Percentiles rank a stretch among this genome's conserved stretches.
Evolutionary conservation across 2,888 invertebrate species (phyloP).

Genomic region (Leptinotarsa juncta): DNA sequence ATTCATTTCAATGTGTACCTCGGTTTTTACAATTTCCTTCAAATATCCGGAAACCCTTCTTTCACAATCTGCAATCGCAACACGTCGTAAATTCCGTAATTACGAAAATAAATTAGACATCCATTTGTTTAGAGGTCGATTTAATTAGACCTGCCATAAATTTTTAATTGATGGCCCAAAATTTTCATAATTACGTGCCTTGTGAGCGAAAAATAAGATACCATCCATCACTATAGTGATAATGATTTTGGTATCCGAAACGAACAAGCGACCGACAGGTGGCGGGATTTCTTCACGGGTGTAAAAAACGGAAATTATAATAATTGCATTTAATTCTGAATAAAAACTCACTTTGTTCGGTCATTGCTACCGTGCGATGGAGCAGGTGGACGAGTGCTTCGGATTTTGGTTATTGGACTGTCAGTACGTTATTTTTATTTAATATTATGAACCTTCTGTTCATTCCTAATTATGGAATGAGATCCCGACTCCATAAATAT

Average conservation of each 20-base stretch:
- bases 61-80: not conserved
- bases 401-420: slow-evolving; percentile 1
- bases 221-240: slow-evolving; percentile 14
- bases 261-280: slow-evolving; percentile 31
- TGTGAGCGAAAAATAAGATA: slow-evolving; percentile 6
- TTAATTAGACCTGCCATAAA: slow-evolving; percentile 12
- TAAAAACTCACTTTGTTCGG: slow-evolving; percentile 37
- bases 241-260: slow-evolving; percentile 8
- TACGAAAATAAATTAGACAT: not conserved
- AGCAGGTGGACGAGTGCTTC: slow-evolving; percentile 35
- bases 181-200: slow-evolving; percentile 13
- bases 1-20: no score
- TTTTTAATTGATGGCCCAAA: slow-evolving; percentile 9
- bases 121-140: slow-evolving; percentile 7
- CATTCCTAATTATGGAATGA: no score
- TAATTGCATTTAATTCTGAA: slow-evolving; percentile 34
- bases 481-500: no score
- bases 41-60: no score
- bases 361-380: slow-evolving; percentile 29
- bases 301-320: slow-evolving; percentile 30
- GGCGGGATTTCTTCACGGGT: slow-evolving; percentile 25
- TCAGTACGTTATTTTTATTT: no score
- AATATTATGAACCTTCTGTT: no score
- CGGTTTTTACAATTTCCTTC: no score
- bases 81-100: slow-evolving; percentile 16